Percentiles rank a stretch among this genome's conserved stretches.
phyloP scores from a whole-genome alignment of 2,113 vertebrate genomes.

The Chaetorhynchus papuensis region DNA sequence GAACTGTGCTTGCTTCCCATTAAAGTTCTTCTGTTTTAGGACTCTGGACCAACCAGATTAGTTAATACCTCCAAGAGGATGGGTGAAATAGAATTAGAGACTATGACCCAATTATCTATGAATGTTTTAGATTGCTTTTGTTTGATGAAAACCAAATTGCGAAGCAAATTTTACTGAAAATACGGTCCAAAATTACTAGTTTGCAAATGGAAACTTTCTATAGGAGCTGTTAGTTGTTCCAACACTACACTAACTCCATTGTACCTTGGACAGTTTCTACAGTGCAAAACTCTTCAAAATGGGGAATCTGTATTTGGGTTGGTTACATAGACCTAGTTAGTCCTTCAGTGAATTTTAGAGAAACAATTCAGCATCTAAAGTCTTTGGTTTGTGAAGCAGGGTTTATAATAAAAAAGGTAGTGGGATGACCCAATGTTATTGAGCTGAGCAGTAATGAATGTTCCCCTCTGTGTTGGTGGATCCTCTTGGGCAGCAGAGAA shows the following conservation, averaged over 20 bases:
- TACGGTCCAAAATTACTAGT: background rate
- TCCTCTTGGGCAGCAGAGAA: background rate
- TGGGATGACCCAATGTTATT: background rate
- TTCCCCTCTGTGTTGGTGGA: background rate
- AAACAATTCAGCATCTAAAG: background rate
- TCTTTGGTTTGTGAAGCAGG: background rate
- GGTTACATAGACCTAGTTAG: background rate
- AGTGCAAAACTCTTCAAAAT: background rate
- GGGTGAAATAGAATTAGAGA: background rate
- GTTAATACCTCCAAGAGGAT: background rate
- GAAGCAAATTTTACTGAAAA: background rate
- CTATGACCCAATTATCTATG: background rate
- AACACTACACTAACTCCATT: background rate
- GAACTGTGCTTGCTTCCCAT: background rate
- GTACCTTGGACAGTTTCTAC: background rate
- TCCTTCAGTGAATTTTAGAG: background rate
- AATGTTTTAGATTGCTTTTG: background rate
- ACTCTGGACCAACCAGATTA: background rate
- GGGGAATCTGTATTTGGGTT: background rate
- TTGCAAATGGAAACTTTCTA: background rate
- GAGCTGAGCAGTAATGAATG: background rate
- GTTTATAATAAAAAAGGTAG: background rate
- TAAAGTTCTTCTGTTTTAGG: background rate
- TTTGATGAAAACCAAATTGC: background rate
- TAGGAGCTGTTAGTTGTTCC: background rate